Conservation (phyloP, 2,888 invertebrate species). For the Pteria penguin region DNA sequence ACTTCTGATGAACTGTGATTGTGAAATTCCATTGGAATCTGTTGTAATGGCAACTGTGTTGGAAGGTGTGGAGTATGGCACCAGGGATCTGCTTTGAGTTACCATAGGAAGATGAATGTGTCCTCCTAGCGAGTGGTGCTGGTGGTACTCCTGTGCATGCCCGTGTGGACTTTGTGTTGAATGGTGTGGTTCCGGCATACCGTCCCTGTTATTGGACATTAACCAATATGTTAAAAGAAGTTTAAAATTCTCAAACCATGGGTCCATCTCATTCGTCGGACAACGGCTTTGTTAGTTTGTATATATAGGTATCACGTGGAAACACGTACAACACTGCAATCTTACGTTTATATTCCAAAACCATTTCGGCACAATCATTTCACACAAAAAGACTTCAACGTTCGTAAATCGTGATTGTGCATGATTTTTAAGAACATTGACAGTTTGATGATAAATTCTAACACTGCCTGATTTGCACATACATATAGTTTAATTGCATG, state of each 20-base stretch:
- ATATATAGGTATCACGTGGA: too few relatives aligned
- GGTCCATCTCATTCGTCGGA: slow-evolving; percentile 46
- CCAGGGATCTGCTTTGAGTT: slow-evolving; percentile 4
- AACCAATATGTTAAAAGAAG: slow-evolving; percentile 57
- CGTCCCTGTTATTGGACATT: slow-evolving; percentile 55
- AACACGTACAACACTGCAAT: too few relatives aligned
- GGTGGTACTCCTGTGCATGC: slow-evolving; percentile 20
- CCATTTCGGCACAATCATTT: too few relatives aligned
- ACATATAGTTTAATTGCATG: too few relatives aligned
- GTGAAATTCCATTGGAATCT: not conserved
- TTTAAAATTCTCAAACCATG: slow-evolving; percentile 59
- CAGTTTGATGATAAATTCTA: too few relatives aligned
- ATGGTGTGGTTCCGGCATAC: slow-evolving; percentile 48
- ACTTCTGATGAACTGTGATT: slow-evolving; percentile 24
- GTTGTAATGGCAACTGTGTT: slow-evolving; percentile 22
- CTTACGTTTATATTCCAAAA: too few relatives aligned
- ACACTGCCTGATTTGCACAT: too few relatives aligned
- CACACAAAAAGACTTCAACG: too few relatives aligned
- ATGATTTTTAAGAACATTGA: too few relatives aligned
- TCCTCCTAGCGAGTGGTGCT: slow-evolving; percentile 16
- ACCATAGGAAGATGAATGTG: slow-evolving; percentile 10
- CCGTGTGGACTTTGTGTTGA: slow-evolving; percentile 1
- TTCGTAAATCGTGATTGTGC: too few relatives aligned
- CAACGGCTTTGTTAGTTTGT: too few relatives aligned
- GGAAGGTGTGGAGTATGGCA: not conserved